A percentile compares a stretch with the other conserved stretches of the same genome.
These are phyloP conservation scores for Apis dorsata DNA, from an alignment of 1,140 invertebrate genomes.

Conservation along the genomic window DNA sequence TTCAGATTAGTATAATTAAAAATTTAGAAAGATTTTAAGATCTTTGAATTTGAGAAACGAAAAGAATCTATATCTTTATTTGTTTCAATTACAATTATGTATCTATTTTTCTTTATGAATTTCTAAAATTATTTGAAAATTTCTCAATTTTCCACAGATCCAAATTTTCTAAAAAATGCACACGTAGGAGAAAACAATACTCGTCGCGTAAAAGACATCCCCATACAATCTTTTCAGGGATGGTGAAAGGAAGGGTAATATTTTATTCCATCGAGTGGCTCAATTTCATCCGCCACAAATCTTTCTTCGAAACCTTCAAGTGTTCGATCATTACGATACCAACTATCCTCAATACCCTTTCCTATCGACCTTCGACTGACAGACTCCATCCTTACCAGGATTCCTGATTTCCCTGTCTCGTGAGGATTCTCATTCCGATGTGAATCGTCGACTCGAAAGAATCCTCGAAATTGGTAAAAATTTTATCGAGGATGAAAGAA, in stretches of 20 bases:
- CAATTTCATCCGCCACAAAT: not conserved
- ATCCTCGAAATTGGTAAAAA: slow-evolving; percentile 41
- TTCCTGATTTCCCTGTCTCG: slow-evolving; percentile 36
- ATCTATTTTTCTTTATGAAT: no score
- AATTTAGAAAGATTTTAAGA: no score
- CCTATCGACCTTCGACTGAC: slow-evolving; percentile 1
- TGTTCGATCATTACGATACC: slow-evolving; percentile 29
- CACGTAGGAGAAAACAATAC: not conserved
- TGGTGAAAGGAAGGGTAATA: not conserved
- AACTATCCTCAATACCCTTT: slow-evolving; percentile 33
- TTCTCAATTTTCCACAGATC: no score
- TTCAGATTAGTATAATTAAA: no score
- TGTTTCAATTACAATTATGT: no score
- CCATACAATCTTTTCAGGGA: not conserved
- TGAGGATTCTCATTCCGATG: slow-evolving; percentile 41
- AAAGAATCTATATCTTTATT: no score
- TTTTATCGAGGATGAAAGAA: not conserved
- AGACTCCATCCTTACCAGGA: slow-evolving; percentile 5
- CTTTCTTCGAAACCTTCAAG: not conserved
- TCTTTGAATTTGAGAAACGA: no score
- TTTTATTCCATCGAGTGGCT: not conserved
- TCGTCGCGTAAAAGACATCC: not conserved
- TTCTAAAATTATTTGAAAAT: no score
- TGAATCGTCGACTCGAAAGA: slow-evolving; percentile 49
- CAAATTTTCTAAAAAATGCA: no score